phyloP scores from a whole-genome alignment of 2,888 invertebrate genomes.

The Silvanus unidentatus region DNA sequence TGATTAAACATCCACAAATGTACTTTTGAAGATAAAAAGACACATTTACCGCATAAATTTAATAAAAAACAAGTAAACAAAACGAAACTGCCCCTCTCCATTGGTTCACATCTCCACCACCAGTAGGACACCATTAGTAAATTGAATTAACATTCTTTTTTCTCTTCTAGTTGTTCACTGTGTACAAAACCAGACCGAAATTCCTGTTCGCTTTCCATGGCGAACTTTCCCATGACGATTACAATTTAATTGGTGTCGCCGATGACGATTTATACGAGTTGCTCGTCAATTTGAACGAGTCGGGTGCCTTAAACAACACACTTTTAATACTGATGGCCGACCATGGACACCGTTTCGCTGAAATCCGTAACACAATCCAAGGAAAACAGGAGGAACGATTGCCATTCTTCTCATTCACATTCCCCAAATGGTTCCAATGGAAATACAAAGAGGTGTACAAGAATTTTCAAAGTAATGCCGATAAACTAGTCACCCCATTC shows the following conservation, averaged over 20 bases:
- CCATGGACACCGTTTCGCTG: conserved; percentile 83
- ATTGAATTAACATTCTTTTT: not conserved
- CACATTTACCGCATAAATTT: too few relatives aligned
- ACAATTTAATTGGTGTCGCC: conserved; percentile 69
- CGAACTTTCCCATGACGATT: conserved; percentile 82
- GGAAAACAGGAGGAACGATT: conserved; percentile 89
- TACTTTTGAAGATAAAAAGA: too few relatives aligned
- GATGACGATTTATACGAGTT: conserved; percentile 68
- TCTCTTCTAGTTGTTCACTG: conserved; percentile 48
- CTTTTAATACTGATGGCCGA: conserved; percentile 87
- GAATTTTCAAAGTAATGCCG: conserved; percentile 60
- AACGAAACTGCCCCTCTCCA: too few relatives aligned
- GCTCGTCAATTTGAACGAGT: conserved; percentile 56
- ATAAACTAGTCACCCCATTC: conserved; percentile 77
- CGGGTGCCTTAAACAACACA: conserved; percentile 68
- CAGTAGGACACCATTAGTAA: too few relatives aligned
- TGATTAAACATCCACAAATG: too few relatives aligned
- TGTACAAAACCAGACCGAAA: conserved; percentile 63
- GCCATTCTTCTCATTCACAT: conserved; percentile 75
- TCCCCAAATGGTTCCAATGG: conserved; percentile 65
- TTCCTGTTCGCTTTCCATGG: conserved; percentile 86
- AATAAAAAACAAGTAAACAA: too few relatives aligned
- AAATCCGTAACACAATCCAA: conserved; percentile 77
- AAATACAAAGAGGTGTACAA: conserved; percentile 55
- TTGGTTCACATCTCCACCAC: too few relatives aligned